These are phyloP conservation scores for Stomatorhinus walkeri DNA, from an alignment of 2,797 vertebrate genomes.

Conservation along the genomic window DNA sequence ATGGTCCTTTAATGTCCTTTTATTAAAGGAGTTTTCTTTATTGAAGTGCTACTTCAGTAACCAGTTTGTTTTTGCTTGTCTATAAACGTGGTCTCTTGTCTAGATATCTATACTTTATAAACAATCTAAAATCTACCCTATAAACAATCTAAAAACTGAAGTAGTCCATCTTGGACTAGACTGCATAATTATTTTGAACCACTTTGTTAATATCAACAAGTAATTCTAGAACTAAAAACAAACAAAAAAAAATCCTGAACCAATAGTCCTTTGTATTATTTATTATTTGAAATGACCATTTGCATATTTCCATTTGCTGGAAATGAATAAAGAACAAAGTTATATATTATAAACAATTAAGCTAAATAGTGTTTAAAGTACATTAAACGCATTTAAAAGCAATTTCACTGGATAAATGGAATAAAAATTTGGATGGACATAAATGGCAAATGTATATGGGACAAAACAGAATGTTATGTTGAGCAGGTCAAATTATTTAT, in stretches of 20 bases:
- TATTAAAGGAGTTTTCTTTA: not conserved
- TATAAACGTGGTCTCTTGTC: not conserved
- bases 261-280: not conserved
- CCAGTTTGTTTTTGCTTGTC: not conserved
- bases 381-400: not conserved
- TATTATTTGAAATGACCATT: not conserved
- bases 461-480: conserved; percentile 25
- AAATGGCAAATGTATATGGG: conserved; percentile 27
- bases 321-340: conserved; percentile 17
- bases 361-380: conserved; percentile 8
- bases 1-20: not conserved
- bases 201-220: not conserved
- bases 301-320: not conserved
- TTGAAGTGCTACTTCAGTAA: not conserved
- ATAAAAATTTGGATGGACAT: not conserved
- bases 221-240: not conserved
- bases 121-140: not conserved
- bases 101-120: not conserved
- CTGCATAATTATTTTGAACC: not conserved
- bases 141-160: not conserved
- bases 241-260: not conserved
- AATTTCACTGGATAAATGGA: not conserved
- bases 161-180: not conserved
- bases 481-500: conserved; percentile 34
- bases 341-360: not conserved